Evolutionary conservation across 2,113 vertebrate species (phyloP).

Genomic region (Parus major): DNA sequence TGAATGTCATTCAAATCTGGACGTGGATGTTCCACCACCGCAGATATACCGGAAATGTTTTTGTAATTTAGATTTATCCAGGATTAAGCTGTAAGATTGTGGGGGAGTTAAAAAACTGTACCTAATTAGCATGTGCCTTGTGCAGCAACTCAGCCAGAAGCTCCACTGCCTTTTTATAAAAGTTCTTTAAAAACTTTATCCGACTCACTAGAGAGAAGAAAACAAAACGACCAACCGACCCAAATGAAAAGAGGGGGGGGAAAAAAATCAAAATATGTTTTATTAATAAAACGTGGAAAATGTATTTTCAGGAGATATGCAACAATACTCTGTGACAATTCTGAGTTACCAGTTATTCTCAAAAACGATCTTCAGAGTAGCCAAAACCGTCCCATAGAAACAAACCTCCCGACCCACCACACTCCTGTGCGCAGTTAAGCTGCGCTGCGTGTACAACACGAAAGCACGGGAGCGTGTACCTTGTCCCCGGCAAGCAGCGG

Average conservation of each 20-base stretch:
- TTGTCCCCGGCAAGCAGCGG: neutral
- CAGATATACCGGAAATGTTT: neutral
- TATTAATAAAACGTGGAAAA: neutral
- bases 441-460: neutral
- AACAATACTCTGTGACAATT: neutral
- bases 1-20: neutral
- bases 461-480: accelerated
- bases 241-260: neutral
- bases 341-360: neutral
- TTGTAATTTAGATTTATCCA: neutral
- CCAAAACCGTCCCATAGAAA: neutral
- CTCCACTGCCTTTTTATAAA: neutral
- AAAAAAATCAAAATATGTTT: neutral
- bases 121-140: neutral
- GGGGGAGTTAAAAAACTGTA: neutral
- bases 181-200: neutral
- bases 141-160: neutral
- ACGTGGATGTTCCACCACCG: neutral
- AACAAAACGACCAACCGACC: neutral
- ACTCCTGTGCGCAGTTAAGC: accelerated
- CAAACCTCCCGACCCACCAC: neutral
- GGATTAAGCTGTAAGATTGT: neutral
- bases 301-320: accelerated
- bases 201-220: neutral
- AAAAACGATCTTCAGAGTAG: neutral